Percentiles rank a stretch among this genome's conserved stretches.
Conservation (phyloP, 2,113 vertebrate genomes). For the Bufo bufo region DNA sequence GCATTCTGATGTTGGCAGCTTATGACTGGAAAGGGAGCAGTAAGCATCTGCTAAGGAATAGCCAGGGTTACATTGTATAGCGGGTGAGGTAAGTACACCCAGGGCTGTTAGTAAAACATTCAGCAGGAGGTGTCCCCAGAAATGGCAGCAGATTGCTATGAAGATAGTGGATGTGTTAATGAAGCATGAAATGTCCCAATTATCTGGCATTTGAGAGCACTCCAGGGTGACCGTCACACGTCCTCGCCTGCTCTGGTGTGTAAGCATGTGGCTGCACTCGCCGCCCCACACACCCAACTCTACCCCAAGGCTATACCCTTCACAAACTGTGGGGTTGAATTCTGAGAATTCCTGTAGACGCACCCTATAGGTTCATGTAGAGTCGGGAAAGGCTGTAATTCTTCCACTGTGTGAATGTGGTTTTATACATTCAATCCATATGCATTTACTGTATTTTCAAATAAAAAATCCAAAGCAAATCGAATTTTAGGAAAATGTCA, state of each 20-base stretch:
- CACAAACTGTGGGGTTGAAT: neutral
- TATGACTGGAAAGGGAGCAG: too few relatives aligned
- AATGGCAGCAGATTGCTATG: neutral
- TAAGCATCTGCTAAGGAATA: too few relatives aligned
- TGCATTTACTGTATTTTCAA: too few relatives aligned
- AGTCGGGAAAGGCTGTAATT: neutral
- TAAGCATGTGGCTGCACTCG: neutral
- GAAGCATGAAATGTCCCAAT: slow-evolving; percentile 22
- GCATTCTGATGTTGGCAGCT: too few relatives aligned
- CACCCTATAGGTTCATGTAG: neutral
- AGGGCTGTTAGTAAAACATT: too few relatives aligned
- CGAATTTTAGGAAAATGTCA: too few relatives aligned
- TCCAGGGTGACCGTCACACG: neutral
- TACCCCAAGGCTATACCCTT: neutral
- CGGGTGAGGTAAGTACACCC: too few relatives aligned
- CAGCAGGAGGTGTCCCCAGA: neutral
- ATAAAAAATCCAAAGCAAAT: too few relatives aligned
- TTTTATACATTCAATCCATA: too few relatives aligned
- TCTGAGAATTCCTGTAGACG: neutral
- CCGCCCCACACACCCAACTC: neutral
- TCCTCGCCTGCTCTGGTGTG: neutral
- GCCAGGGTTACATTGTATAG: too few relatives aligned
- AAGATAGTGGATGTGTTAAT: neutral
- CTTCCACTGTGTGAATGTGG: too few relatives aligned
- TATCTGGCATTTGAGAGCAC: neutral